Base-by-base conservation (phyloP, 2,113 vertebrate species). In the Scortum barcoo region DNA sequence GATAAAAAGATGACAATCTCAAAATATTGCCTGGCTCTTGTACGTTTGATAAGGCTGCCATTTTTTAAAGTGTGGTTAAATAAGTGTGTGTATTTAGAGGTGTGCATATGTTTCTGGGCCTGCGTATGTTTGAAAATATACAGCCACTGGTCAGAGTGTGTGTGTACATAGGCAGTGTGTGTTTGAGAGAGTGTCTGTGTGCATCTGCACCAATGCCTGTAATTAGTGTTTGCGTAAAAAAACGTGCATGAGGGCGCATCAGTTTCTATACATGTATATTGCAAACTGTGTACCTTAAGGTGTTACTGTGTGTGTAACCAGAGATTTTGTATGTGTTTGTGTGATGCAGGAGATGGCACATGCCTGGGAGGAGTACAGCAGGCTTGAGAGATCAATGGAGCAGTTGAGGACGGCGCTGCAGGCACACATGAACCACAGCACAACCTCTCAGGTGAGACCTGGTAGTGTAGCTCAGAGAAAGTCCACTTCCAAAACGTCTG, bases 281-380 rank as follows among this genome's bases (percentile, higher is more conserved):
- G 33, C 9, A 65, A 16, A n/a, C 33, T 40, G 62, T 51, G 30
- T 22, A 40, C 2, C 7, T 5, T 36, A 19, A 30, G 38, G 16
- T 4, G 16, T 4, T 3, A 22, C 19, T 60, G 22, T 38, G 7
- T 28, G 3, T 30, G 16, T 61, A 30, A 62, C 22, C 11, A 22
- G 7, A 54, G 14, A 33, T 13, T 56, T 11, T 65, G 38, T 78
- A 46, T 86, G 4, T 83, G 36, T 71, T 5, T 86, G 26, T 66
- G 33, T 40, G 20, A 2, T 87, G 90, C 69, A 99, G 98, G 98
- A 99, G 91, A 98, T 99, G 97, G 95, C 97, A 65, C 96, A 94
- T 4, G 94, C 97, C 36, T 99, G 98, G 98, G 96, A 97, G 24
- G 96, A 98, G 57, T 99, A 99, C 81, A 87, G 93, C 92, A 94